Evolutionary conservation across 2,113 vertebrate species (phyloP).

Genomic region (Campylorhamphus procurvoides): DNA sequence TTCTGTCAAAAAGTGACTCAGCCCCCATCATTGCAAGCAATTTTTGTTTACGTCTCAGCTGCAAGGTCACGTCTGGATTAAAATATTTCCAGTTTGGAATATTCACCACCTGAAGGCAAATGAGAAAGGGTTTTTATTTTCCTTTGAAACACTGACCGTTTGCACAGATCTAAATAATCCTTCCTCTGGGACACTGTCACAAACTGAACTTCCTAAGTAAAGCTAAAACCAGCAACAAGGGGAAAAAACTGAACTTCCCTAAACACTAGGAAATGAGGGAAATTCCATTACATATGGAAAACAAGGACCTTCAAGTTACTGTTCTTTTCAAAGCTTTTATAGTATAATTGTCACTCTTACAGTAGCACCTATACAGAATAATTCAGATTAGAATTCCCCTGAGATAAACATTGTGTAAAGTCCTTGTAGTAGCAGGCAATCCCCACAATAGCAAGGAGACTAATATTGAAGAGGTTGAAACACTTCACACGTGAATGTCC

Average conservation of each 20-base stretch:
- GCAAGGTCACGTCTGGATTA: constrained; percentile 36
- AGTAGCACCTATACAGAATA: not conserved
- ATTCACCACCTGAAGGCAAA: not conserved
- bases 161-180: not conserved
- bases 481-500: not conserved
- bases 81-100: constrained; percentile 25
- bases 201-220: not conserved
- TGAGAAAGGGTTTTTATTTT: not conserved
- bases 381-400: not conserved
- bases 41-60: constrained; percentile 12
- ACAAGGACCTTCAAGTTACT: not conserved
- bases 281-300: not conserved
- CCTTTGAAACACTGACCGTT: not conserved
- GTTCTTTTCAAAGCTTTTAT: not conserved
- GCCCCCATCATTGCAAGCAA: not conserved
- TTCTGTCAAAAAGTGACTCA: constrained; percentile 4
- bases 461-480: not conserved
- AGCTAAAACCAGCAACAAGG: not conserved
- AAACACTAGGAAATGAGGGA: not conserved
- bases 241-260: not conserved
- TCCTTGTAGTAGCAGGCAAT: not conserved
- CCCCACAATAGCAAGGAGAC: not conserved
- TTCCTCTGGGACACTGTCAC: not conserved
- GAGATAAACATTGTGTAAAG: not conserved
- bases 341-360: not conserved